Evolutionary conservation across 1,140 invertebrate species (phyloP).

Genomic region (Atopsyche davidsoni): DNA sequence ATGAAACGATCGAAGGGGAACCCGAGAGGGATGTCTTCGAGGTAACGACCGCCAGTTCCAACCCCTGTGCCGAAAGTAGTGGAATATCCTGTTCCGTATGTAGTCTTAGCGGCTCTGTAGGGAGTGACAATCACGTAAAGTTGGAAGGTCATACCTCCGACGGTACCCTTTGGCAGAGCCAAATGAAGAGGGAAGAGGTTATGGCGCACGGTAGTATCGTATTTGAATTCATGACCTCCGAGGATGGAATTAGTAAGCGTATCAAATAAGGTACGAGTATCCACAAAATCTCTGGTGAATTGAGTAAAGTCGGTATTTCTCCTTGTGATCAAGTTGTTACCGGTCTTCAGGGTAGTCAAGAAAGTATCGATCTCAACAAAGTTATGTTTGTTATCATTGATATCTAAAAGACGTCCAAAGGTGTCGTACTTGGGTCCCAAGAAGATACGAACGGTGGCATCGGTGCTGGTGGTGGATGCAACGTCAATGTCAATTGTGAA

Average conservation of each 20-base stretch:
- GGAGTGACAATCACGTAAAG: slow-evolving; percentile 54
- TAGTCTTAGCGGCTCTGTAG: slow-evolving; percentile 29
- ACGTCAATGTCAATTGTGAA: slow-evolving; percentile 31
- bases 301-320: slow-evolving; percentile 44
- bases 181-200: slow-evolving; percentile 56
- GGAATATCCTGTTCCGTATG: slow-evolving; percentile 17
- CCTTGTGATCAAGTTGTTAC: slow-evolving; percentile 56
- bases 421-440: slow-evolving; percentile 39
- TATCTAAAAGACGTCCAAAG: slow-evolving; percentile 48
- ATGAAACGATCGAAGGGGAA: slow-evolving; percentile 66
- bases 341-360: slow-evolving; percentile 53
- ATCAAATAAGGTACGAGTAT: slow-evolving; percentile 42
- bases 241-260: slow-evolving; percentile 44
- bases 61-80: slow-evolving; percentile 20
- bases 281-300: slow-evolving; percentile 47
- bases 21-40: slow-evolving; percentile 53
- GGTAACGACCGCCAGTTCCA: slow-evolving; percentile 38
- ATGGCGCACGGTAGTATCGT: slow-evolving; percentile 45
- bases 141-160: slow-evolving; percentile 51
- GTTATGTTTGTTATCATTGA: slow-evolving; percentile 54
- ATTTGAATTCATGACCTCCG: slow-evolving; percentile 41
- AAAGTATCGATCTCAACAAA: slow-evolving; percentile 65
- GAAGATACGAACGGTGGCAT: slow-evolving; percentile 33
- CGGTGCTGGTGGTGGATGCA: slow-evolving; percentile 14
- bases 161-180: slow-evolving; percentile 52